Conservation (phyloP, 35 echinoderm and acorn worm species). For the Holothuria glaberrima region DNA sequence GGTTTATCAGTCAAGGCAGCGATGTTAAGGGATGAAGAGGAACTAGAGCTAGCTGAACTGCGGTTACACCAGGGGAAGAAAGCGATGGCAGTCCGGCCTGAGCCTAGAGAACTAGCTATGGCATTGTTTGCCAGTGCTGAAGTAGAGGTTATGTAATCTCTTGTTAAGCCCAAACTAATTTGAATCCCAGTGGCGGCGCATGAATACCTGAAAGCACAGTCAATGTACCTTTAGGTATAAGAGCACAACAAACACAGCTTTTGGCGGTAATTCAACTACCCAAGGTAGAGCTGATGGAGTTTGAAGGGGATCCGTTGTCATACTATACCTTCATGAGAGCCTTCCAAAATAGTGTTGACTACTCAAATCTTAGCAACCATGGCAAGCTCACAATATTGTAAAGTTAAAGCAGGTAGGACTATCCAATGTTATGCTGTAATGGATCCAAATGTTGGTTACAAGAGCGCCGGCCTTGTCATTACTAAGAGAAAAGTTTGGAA, state of each 20-base stretch:
- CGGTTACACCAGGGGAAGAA: neutral
- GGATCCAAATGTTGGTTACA: neutral
- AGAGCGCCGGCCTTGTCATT: conserved; percentile 5
- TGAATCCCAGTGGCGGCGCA: neutral
- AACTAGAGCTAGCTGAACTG: neutral
- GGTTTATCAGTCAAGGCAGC: neutral
- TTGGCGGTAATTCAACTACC: conserved; percentile 2
- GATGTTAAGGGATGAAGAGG: neutral
- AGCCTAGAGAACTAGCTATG: neutral
- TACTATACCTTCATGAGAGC: conserved; percentile 14
- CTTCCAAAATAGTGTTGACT: conserved; percentile 22
- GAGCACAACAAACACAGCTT: neutral
- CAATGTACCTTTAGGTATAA: neutral
- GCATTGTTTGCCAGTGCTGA: neutral
- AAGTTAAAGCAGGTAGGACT: neutral
- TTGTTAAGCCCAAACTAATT: neutral
- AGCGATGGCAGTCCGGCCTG: neutral
- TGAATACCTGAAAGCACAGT: neutral
- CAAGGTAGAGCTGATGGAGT: neutral
- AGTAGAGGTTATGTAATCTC: neutral
- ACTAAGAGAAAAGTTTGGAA: conserved; percentile 33
- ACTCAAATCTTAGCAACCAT: conserved; percentile 6
- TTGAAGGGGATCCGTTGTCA: neutral
- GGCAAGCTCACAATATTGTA: conserved; percentile 5
- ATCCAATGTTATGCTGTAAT: neutral